These are phyloP conservation scores for Chaetorhynchus papuensis DNA, from an alignment of 2,113 vertebrate species.

Conservation along the genomic window DNA sequence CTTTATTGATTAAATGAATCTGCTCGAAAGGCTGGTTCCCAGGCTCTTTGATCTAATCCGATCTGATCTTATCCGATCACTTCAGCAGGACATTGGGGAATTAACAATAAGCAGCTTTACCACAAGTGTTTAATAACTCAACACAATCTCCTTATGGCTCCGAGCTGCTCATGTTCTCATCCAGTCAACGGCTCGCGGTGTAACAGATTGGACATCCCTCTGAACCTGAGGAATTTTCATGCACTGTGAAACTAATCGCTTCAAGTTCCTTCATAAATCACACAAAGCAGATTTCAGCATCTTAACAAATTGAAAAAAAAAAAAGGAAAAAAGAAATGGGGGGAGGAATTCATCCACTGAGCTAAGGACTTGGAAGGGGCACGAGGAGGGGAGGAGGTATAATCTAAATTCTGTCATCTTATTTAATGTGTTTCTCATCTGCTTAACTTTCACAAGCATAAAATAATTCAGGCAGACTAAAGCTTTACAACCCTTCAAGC, in stretches of 20 bases:
- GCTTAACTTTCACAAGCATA: constrained; percentile 74
- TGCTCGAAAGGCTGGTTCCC: constrained; percentile 80
- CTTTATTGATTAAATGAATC: constrained; percentile 91
- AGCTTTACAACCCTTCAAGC: constrained; percentile 61
- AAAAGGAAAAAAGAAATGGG: background rate
- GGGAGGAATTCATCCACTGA: constrained; percentile 44
- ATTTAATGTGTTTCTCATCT: constrained; percentile 73
- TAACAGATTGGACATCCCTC: constrained; percentile 80
- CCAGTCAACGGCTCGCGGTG: constrained; percentile 72
- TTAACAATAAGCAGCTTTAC: constrained; percentile 91
- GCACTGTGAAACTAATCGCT: constrained; percentile 84
- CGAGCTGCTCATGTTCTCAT: constrained; percentile 82
- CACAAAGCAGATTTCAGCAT: constrained; percentile 82
- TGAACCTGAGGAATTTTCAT: constrained; percentile 83
- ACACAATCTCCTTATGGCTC: constrained; percentile 88
- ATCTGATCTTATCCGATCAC: constrained; percentile 87
- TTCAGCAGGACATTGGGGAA: constrained; percentile 83
- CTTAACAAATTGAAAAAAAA: constrained; percentile 75
- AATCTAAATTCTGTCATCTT: constrained; percentile 72
- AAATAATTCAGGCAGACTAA: constrained; percentile 70
- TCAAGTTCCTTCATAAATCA: constrained; percentile 85
- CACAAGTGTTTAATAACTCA: constrained; percentile 93
- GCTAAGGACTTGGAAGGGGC: constrained; percentile 41
- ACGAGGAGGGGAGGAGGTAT: background rate
- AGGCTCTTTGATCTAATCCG: constrained; percentile 87